Conservation (phyloP, 2,113 vertebrate genomes). For the Orientallactaga bullata region DNA sequence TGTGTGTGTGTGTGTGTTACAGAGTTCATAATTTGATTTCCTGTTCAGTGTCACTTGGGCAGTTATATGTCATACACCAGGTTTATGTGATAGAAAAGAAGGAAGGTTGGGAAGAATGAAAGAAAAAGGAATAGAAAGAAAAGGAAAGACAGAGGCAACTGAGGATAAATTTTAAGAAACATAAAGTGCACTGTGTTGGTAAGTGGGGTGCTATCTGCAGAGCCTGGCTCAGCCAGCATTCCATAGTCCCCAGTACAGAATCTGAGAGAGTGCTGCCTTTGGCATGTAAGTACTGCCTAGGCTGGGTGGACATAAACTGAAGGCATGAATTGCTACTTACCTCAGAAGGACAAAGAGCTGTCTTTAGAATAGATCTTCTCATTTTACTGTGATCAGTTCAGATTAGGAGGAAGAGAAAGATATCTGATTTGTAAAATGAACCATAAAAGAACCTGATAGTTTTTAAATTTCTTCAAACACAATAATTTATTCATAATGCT, state of each 20-base stretch:
- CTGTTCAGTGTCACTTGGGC: neutral
- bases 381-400: neutral
- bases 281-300: neutral
- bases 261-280: neutral
- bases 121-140: neutral
- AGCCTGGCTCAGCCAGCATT: too few species aligned
- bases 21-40: neutral
- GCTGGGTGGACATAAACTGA: neutral
- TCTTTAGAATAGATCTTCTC: neutral
- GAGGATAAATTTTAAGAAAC: neutral
- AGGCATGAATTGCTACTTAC: neutral
- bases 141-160: neutral
- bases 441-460: neutral
- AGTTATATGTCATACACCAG: neutral
- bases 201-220: too few species aligned
- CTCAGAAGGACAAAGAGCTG: neutral
- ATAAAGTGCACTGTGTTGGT: neutral
- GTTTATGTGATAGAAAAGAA: neutral
- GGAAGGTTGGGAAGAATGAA: too few species aligned
- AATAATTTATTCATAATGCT: neutral
- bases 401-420: neutral
- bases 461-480: neutral
- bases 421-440: neutral
- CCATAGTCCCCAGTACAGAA: neutral
- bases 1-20: neutral